Evolutionary conservation across 2,113 vertebrate genomes (phyloP), one percentile per base, ranked within the genome.

Genomic region (Toxostoma redivivum): DNA sequence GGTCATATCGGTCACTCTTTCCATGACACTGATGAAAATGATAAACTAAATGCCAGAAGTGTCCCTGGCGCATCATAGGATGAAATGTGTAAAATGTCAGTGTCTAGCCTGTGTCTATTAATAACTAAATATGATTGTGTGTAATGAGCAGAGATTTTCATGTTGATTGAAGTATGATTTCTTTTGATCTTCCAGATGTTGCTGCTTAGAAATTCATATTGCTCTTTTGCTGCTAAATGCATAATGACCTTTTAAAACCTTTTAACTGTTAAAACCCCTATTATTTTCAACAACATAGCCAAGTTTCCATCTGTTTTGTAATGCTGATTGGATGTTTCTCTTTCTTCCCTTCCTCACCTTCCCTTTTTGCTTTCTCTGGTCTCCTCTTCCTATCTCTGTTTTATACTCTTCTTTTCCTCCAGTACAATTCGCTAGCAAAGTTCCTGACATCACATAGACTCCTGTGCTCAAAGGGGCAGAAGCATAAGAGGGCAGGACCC

Each of bases 11-110:
- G 99, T 98, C 98, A 98, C 74, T 93, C 95, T 67, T 71, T 94
- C 90, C 96, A 97, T 98, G 98, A 98, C 98, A 95, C 97, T 98
- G 98, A 98, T 98, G 98, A 97, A 98, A 98, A 98, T 97, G 97
- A 98, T 92, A 95, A 97, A 95, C 97, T 97, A 98, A 98, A 98
- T 98, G 98, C 98, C 98, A 98, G 98, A 98, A 97, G 98, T 98
- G 98, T 98, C 98, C 98, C 98, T 94, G 96, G 96, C 95, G 96
- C 98, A 97, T 97, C 98, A 97, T 97, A 98, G 98, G 98, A 98
- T 97, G 98, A 98, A 97, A 97, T 73, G 97, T 96, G 97, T 96
- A 95, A 98, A 98, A 98, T 98, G 98, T 98, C 98, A 98, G 80
- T 82, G 97, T 97, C 96, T 97, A 95, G 97, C 97, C 95, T 77